Evolutionary conservation across 1,140 invertebrate species (phyloP).

Genomic region (Panulirus ornatus): DNA sequence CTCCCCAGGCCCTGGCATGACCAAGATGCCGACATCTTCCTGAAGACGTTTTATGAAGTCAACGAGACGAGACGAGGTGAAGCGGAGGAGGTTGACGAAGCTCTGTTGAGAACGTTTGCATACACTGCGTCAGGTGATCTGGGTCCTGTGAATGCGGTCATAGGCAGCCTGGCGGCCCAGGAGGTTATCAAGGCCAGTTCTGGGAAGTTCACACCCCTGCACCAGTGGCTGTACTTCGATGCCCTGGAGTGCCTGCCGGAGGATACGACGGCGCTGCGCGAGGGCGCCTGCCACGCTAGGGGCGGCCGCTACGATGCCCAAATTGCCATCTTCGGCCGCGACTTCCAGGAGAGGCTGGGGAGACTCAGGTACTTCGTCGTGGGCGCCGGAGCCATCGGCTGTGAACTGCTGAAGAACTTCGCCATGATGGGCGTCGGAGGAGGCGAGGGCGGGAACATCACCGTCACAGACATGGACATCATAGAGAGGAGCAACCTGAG

Average conservation of each 20-base stretch:
- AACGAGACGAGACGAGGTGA: slow-evolving; percentile 80
- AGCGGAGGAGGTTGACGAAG: slow-evolving; percentile 85
- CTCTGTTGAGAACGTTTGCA: slow-evolving; percentile 86
- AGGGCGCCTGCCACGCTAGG: slow-evolving; percentile 84
- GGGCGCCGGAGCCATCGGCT: slow-evolving; percentile 98
- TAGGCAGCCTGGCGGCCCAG: slow-evolving; percentile 84
- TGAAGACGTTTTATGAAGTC: slow-evolving; percentile 84
- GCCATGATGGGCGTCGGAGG: slow-evolving; percentile 97
- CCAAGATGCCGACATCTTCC: slow-evolving; percentile 87
- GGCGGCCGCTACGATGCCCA: slow-evolving; percentile 89
- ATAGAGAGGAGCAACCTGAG: slow-evolving; percentile 99
- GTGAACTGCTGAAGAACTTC: slow-evolving; percentile 98
- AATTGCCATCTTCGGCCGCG: slow-evolving; percentile 92
- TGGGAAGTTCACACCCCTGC: slow-evolving; percentile 96
- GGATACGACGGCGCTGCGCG: slow-evolving; percentile 81
- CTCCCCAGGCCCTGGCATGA: slow-evolving; percentile 89
- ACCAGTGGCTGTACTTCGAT: slow-evolving; percentile 97
- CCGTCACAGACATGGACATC: slow-evolving; percentile 98
- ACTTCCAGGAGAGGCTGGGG: slow-evolving; percentile 87
- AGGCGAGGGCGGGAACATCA: slow-evolving; percentile 83
- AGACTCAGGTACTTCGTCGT: slow-evolving; percentile 89
- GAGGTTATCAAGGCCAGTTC: slow-evolving; percentile 96
- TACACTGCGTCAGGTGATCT: slow-evolving; percentile 89
- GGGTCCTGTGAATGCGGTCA: slow-evolving; percentile 94
- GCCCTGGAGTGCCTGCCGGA: slow-evolving; percentile 94